These are phyloP conservation scores for Tetraneura akinire DNA, from an alignment of 1,140 invertebrate species.

Conservation along the genomic window DNA sequence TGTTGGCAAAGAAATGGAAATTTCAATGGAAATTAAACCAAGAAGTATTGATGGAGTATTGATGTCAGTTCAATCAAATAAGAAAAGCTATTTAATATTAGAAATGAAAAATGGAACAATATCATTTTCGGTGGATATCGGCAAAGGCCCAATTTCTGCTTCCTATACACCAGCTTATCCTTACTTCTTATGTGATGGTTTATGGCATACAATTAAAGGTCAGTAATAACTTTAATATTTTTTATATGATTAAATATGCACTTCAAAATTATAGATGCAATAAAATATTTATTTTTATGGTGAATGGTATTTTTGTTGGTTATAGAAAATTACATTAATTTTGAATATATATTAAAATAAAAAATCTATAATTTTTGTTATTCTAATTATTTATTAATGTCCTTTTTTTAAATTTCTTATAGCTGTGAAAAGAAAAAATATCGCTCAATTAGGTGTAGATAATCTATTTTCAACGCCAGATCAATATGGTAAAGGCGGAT, in stretches of 20 bases:
- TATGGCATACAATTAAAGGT: constrained; percentile 91
- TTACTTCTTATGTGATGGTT: constrained; percentile 81
- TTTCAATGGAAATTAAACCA: constrained; percentile 86
- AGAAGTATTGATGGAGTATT: constrained; percentile 79
- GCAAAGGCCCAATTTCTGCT: constrained; percentile 75
- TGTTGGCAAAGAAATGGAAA: constrained; percentile 76
- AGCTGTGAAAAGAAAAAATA: constrained; percentile 83
- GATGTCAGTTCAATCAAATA: constrained; percentile 76
- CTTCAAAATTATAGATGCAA: no score
- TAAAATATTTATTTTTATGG: no score
- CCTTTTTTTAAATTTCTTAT: constrained; percentile 58
- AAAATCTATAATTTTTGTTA: no score
- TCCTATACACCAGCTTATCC: constrained; percentile 71
- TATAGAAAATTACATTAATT: not conserved
- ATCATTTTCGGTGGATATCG: constrained; percentile 82
- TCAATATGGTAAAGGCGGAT: constrained; percentile 67
- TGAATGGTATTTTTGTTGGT: not conserved
- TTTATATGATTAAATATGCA: not conserved
- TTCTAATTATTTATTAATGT: not conserved
- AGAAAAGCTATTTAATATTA: constrained; percentile 78
- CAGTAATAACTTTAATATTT: constrained; percentile 54
- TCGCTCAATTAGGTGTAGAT: constrained; percentile 80
- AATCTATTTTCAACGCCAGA: constrained; percentile 67
- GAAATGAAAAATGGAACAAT: constrained; percentile 85
- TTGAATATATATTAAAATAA: not conserved